Percentiles rank a stretch among this genome's conserved stretches.
Evolutionary conservation across 2,888 invertebrate genomes (phyloP).

Genomic region (Branchipolynoe longqiensis): DNA sequence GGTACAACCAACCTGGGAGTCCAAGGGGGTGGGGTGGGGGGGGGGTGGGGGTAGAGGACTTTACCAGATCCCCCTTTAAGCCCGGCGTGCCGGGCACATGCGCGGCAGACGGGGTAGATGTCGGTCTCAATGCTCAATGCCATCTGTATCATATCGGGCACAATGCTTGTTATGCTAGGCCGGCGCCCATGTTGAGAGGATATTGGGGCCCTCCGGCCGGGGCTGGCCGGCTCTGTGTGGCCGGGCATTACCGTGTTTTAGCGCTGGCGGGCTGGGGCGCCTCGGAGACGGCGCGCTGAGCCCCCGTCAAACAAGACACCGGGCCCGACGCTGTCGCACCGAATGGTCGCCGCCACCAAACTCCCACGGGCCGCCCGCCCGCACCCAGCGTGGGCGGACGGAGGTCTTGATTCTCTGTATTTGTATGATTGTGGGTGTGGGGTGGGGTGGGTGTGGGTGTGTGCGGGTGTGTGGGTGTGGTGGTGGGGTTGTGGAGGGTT

Average conservation of each 20-base stretch:
- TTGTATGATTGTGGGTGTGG: too few species aligned
- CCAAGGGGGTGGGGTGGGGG: not conserved
- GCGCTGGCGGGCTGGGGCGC: constrained; percentile 14
- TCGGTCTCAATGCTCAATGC: constrained; percentile 17
- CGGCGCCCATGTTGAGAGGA: constrained; percentile 25
- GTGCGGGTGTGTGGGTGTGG: too few species aligned
- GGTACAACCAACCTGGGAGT: not conserved
- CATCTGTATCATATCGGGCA: constrained; percentile 43
- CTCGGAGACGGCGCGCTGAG: constrained; percentile 14
- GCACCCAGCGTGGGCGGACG: too few species aligned
- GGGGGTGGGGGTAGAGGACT: not conserved
- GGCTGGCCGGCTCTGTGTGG: constrained; percentile 1
- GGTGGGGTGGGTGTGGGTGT: too few species aligned
- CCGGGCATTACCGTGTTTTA: constrained; percentile 21
- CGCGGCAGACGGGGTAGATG: not conserved
- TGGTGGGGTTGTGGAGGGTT: too few species aligned
- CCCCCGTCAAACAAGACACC: not conserved
- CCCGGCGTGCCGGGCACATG: not conserved
- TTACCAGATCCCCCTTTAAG: not conserved
- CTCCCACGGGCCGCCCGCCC: too few species aligned
- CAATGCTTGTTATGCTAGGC: constrained; percentile 48
- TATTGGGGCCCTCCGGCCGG: constrained; percentile 18
- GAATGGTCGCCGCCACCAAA: not conserved
- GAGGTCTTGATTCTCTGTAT: too few species aligned
- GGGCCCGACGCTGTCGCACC: not conserved